phyloP scores from a whole-genome alignment of 64 coral and sea anemone genomes.

The Platygyra sinensis region DNA sequence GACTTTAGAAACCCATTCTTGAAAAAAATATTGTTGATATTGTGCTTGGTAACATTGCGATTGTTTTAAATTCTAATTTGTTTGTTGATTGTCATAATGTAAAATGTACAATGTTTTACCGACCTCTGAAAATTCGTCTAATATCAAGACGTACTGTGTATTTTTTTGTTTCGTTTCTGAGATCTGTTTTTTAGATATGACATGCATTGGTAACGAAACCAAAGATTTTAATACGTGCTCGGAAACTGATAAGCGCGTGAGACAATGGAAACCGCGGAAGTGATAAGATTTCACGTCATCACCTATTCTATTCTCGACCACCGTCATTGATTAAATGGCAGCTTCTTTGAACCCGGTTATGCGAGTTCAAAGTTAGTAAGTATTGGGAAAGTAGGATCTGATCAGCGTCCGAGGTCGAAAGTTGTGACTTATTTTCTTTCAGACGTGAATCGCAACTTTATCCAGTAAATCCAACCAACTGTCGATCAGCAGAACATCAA shows the following conservation, averaged over 20 bases:
- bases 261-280: too few species aligned
- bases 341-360: background rate
- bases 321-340: background rate
- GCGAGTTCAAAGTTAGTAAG: background rate
- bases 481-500: too few species aligned
- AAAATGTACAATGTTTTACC: background rate
- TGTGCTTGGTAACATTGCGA: background rate
- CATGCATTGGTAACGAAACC: background rate
- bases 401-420: background rate
- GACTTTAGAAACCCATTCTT: background rate
- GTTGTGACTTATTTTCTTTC: background rate
- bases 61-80: conserved; percentile 18
- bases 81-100: background rate
- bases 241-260: background rate
- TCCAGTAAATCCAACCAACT: too few species aligned
- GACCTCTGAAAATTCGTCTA: background rate
- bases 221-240: background rate
- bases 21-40: conserved; percentile 1
- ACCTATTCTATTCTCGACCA: background rate
- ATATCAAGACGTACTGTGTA: background rate
- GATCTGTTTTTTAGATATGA: background rate
- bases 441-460: background rate
- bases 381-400: background rate
- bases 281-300: background rate
- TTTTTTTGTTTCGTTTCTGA: background rate